phyloP scores from a whole-genome alignment of 2,888 invertebrate genomes.

The Nezara viridula region DNA sequence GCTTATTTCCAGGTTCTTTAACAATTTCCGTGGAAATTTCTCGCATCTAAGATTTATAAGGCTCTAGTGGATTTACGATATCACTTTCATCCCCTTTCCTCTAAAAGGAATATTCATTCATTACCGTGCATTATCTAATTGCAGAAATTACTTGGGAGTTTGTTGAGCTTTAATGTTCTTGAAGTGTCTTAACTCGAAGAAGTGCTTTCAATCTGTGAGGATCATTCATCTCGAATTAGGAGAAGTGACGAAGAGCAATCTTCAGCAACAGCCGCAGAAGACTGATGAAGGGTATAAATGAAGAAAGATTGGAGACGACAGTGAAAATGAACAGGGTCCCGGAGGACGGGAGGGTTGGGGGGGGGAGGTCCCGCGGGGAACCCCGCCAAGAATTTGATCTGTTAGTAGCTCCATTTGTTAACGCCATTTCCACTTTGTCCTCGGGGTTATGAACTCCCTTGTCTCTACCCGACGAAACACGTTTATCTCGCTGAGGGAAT shows the following conservation, averaged over 20 bases:
- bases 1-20: slow-evolving; percentile 46
- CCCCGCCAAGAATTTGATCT: slow-evolving; percentile 9
- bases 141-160: not conserved
- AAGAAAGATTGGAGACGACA: slow-evolving; percentile 37
- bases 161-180: not conserved
- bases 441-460: not conserved
- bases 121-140: not conserved
- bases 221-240: slow-evolving; percentile 15
- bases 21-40: not conserved
- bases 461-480: not conserved
- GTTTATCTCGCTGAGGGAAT: not conserved
- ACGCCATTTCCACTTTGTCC: slow-evolving; percentile 47
- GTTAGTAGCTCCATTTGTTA: slow-evolving; percentile 52
- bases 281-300: slow-evolving; percentile 40
- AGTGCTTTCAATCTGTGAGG: not conserved
- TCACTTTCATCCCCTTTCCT: not conserved
- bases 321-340: slow-evolving; percentile 19
- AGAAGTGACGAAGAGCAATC: not conserved
- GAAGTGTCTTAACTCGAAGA: not conserved
- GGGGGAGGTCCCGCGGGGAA: not conserved
- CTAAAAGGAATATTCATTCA: not conserved
- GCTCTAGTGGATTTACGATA: not conserved
- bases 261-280: slow-evolving; percentile 9
- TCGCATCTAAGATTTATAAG: not conserved
- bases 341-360: not conserved